Percentiles rank a stretch among this genome's conserved stretches.
These are phyloP conservation scores for Leucophora obtusa DNA, from an alignment of 2,888 invertebrate species.

Conservation along the genomic window DNA sequence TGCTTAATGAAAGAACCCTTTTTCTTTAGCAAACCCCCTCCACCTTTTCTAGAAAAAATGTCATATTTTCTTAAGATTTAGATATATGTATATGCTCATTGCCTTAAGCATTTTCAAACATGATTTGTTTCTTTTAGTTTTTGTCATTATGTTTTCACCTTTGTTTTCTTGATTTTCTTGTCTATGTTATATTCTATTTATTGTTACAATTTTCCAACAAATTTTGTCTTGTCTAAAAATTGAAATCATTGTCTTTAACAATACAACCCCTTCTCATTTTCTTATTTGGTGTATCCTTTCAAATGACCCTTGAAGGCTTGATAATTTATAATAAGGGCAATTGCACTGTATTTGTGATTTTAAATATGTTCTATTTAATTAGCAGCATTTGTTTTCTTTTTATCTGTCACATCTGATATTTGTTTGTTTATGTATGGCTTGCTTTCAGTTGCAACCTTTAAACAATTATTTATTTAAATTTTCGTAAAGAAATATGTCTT, in stretches of 20 bases:
- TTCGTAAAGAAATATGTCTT: background rate
- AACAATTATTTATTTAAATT: background rate
- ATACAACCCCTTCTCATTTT: conserved; percentile 4
- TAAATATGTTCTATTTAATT: conserved; percentile 26
- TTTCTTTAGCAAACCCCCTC: too few relatives aligned
- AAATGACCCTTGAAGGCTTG: conserved; percentile 35
- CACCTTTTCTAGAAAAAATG: background rate
- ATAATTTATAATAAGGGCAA: conserved; percentile 22
- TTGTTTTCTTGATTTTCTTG: conserved; percentile 2
- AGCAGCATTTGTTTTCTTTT: conserved; percentile 12
- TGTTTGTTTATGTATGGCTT: conserved; percentile 27
- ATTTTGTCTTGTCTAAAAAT: conserved; percentile 3
- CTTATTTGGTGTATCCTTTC: conserved; percentile 4
- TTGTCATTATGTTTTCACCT: conserved; percentile 13
- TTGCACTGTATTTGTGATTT: background rate
- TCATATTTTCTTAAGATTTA: background rate
- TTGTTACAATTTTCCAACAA: background rate
- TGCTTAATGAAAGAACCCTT: too few relatives aligned
- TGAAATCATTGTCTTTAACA: background rate
- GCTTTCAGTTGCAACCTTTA: conserved; percentile 13
- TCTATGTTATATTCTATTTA: conserved; percentile 4
- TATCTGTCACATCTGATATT: background rate
- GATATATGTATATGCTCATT: background rate
- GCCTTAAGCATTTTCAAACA: background rate
- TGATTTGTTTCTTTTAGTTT: background rate